Percentiles rank a stretch among this genome's conserved stretches.
Evolutionary conservation across 2,888 invertebrate species (phyloP).

Genomic region (Ornithoptera priamus): DNA sequence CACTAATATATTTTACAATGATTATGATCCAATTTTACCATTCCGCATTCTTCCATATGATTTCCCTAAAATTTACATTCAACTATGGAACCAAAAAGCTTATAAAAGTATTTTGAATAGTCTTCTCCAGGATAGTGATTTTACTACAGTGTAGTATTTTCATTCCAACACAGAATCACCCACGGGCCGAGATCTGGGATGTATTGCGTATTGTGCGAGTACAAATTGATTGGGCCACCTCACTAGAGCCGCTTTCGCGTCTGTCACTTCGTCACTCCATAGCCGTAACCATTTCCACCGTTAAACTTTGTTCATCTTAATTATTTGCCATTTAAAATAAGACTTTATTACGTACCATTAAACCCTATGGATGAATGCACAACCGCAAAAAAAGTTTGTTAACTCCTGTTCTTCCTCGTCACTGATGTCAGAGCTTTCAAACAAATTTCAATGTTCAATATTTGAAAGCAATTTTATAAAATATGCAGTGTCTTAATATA

Average conservation of each 20-base stretch:
- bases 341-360: conserved; percentile 34
- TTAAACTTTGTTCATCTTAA: conserved; percentile 6
- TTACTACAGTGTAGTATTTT: neutral
- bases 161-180: conserved; percentile 46
- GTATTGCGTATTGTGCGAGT: conserved; percentile 70
- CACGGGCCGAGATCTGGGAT: conserved; percentile 61
- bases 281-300: conserved; percentile 36
- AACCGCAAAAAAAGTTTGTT: neutral
- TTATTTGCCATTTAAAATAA: conserved; percentile 26
- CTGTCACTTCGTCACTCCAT: conserved; percentile 72
- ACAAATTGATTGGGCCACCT: conserved; percentile 75
- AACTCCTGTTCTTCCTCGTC: no score
- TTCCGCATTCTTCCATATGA: no score
- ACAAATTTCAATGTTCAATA: neutral
- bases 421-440: neutral
- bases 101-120: no score
- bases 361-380: conserved; percentile 6
- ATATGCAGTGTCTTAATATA: no score
- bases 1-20: no score
- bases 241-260: conserved; percentile 67
- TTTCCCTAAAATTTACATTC: no score
- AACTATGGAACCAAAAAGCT: no score
- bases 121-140: no score
- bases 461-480: no score
- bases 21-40: no score